Evolutionary conservation across 2,888 invertebrate species (phyloP).

Genomic region (Ptychoptera contaminata): DNA sequence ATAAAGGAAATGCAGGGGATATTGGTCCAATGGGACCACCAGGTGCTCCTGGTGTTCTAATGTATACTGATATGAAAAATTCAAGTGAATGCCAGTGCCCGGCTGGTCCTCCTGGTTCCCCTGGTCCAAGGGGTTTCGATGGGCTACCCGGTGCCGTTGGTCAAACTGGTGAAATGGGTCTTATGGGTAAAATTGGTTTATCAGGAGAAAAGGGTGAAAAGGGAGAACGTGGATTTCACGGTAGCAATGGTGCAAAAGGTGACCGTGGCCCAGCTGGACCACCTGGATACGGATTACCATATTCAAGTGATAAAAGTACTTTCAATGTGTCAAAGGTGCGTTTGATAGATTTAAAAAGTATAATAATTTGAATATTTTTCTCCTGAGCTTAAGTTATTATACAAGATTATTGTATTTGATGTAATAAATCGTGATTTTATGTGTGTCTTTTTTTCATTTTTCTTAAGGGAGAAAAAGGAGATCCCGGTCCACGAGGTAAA

Average conservation of each 20-base stretch:
- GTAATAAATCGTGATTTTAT: not conserved
- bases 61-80: slow-evolving; percentile 25
- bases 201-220: slow-evolving; percentile 53
- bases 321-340: slow-evolving; percentile 40
- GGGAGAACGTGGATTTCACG: slow-evolving; percentile 60
- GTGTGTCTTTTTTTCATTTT: slow-evolving; percentile 2
- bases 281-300: slow-evolving; percentile 40
- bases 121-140: slow-evolving; percentile 31
- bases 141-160: slow-evolving; percentile 40
- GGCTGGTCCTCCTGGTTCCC: slow-evolving; percentile 19
- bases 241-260: slow-evolving; percentile 50
- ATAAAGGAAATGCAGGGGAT: slow-evolving; percentile 38
- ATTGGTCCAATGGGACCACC: slow-evolving; percentile 47
- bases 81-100: slow-evolving; percentile 20
- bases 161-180: slow-evolving; percentile 34
- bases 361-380: no score
- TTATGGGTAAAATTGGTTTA: slow-evolving; percentile 41
- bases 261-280: slow-evolving; percentile 57
- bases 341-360: not conserved
- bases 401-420: not conserved
- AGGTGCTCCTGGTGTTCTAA: slow-evolving; percentile 34
- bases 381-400: no score
- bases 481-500: slow-evolving; percentile 57
- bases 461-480: slow-evolving; percentile 60
- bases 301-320: slow-evolving; percentile 41